Percentiles rank a stretch among this genome's conserved stretches.
These are phyloP conservation scores for Cremastinae sp. DNA, from an alignment of 2,888 invertebrate species.

Conservation along the genomic window DNA sequence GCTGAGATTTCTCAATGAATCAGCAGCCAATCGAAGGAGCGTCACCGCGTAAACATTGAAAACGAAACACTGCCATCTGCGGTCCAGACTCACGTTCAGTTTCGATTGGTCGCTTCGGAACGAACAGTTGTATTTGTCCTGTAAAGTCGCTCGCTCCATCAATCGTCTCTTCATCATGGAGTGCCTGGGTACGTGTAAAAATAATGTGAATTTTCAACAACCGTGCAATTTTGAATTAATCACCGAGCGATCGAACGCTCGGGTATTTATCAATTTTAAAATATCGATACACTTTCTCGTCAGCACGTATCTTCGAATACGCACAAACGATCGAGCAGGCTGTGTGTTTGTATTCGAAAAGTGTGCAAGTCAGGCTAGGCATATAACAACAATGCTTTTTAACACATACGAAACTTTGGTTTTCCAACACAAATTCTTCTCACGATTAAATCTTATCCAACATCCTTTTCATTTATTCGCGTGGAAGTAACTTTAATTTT, in stretches of 20 bases:
- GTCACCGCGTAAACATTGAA: conserved; percentile 2
- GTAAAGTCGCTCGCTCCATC: conserved; percentile 8
- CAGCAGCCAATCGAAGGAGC: conserved; percentile 9
- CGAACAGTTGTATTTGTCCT: background rate
- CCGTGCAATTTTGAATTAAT: conserved; percentile 44
- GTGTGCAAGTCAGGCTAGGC: conserved; percentile 66
- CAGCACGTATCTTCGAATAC: background rate
- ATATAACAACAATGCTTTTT: conserved; percentile 64
- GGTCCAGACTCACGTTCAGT: background rate
- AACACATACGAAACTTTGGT: conserved; percentile 24
- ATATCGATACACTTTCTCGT: background rate
- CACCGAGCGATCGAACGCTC: conserved; percentile 33
- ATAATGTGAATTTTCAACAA: conserved; percentile 57
- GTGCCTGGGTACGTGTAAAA: conserved; percentile 73
- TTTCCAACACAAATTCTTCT: background rate
- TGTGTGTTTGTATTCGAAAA: conserved; percentile 33
- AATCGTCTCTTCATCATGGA: conserved; percentile 70
- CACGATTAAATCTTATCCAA: background rate
- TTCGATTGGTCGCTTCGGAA: conserved; percentile 3
- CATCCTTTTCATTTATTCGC: background rate
- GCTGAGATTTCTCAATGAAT: background rate
- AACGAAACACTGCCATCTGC: conserved; percentile 4
- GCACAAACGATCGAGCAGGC: conserved; percentile 2
- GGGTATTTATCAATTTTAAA: conserved; percentile 6
- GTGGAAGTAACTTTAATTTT: too few relatives aligned